Percentiles rank a stretch among this genome's conserved stretches.
Evolutionary conservation across 2,797 vertebrate genomes (phyloP).

Genomic region (Setipinna tenuifilis): DNA sequence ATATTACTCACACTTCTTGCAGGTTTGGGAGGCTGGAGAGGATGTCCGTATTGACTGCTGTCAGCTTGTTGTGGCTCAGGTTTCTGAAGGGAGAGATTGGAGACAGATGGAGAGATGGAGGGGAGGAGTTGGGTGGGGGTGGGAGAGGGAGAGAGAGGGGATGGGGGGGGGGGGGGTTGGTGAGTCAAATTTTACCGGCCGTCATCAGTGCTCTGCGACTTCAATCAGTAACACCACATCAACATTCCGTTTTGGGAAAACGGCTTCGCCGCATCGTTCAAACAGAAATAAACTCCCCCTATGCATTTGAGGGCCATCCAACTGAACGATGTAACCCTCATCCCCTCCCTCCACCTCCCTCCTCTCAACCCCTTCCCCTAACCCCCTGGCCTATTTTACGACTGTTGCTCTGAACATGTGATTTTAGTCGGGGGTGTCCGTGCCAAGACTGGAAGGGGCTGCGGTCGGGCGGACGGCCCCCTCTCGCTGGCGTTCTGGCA

Average conservation of each 20-base stretch:
- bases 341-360: not conserved
- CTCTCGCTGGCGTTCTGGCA: not conserved
- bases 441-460: slow-evolving; percentile 8
- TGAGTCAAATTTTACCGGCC: slow-evolving; percentile 4
- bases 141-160: slow-evolving; percentile 6
- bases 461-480: not conserved
- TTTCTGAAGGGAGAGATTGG: slow-evolving; percentile 81
- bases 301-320: not conserved
- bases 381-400: not conserved
- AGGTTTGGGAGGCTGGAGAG: slow-evolving; percentile 85
- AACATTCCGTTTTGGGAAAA: not conserved
- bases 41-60: slow-evolving; percentile 78
- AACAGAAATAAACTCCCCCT: not conserved
- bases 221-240: not conserved
- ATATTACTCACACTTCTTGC: slow-evolving; percentile 91
- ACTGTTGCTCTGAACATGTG: slow-evolving; percentile 15
- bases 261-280: not conserved
- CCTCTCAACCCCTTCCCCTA: not conserved
- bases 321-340: not conserved
- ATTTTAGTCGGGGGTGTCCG: not conserved
- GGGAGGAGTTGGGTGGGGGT: slow-evolving; percentile 7
- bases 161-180: not conserved
- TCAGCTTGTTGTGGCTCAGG: slow-evolving; percentile 92
- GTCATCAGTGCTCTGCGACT: slow-evolving; percentile 11
- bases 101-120: not conserved